These are phyloP conservation scores for Branchinecta lynchi DNA, from an alignment of 1,140 invertebrate species.

Conservation along the genomic window DNA sequence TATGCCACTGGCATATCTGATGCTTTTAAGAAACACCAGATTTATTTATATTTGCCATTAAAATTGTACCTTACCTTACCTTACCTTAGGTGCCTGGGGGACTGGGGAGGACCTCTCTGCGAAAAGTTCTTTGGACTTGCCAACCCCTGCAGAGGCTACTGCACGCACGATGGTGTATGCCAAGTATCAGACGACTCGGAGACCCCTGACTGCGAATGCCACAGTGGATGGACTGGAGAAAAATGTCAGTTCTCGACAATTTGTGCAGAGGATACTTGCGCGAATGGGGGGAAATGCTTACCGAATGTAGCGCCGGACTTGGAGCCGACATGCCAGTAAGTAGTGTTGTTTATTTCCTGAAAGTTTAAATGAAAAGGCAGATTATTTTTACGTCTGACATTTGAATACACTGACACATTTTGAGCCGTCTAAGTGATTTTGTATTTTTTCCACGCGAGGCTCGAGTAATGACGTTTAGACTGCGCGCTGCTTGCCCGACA, in stretches of 20 bases:
- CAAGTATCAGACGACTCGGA: slow-evolving; percentile 26
- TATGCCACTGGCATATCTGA: too few species aligned
- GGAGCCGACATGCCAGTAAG: slow-evolving; percentile 34
- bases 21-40: too few species aligned
- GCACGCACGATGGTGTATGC: slow-evolving; percentile 42
- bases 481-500: too few species aligned
- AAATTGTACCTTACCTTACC: too few species aligned
- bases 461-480: too few species aligned
- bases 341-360: slow-evolving; percentile 17
- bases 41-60: too few species aligned
- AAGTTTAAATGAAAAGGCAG: too few species aligned
- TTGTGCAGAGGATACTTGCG: slow-evolving; percentile 39
- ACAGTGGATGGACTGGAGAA: slow-evolving; percentile 39
- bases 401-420: too few species aligned
- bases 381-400: too few species aligned
- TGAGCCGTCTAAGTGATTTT: too few species aligned
- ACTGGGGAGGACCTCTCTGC: slow-evolving; percentile 39
- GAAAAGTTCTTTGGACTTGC: slow-evolving; percentile 35
- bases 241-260: slow-evolving; percentile 36
- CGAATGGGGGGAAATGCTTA: slow-evolving; percentile 41
- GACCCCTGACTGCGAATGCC: slow-evolving; percentile 37
- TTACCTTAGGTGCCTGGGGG: slow-evolving; percentile 35
- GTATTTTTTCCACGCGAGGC: too few species aligned
- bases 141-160: slow-evolving; percentile 42
- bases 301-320: slow-evolving; percentile 29